Percentiles rank a stretch among this genome's conserved stretches.
These are phyloP conservation scores for Perccottus glenii DNA, from an alignment of 2,113 vertebrate species.

Conservation along the genomic window DNA sequence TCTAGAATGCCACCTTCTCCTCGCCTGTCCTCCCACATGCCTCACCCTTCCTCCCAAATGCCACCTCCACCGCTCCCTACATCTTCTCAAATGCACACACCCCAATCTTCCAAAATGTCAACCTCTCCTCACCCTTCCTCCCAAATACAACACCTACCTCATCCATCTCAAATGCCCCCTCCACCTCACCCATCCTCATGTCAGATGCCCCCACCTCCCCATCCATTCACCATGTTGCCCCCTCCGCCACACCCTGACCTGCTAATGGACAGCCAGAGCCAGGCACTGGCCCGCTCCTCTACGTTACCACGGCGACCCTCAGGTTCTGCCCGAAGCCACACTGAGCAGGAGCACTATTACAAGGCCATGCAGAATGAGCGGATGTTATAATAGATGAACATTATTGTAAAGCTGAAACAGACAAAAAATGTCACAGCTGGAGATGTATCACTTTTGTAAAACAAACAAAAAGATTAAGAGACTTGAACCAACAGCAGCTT, in stretches of 20 bases:
- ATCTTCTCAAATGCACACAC: constrained; percentile 14
- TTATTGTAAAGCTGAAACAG: constrained; percentile 19
- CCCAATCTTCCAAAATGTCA: constrained; percentile 1
- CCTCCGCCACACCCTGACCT: constrained; percentile 83
- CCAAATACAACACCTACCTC: constrained; percentile 33
- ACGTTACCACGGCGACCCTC: constrained; percentile 84
- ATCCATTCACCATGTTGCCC: constrained; percentile 64
- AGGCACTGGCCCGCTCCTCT: constrained; percentile 79
- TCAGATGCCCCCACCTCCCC: constrained; percentile 43
- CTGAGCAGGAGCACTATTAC: constrained; percentile 78
- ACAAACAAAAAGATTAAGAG: constrained; percentile 15
- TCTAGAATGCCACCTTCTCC: constrained; percentile 1
- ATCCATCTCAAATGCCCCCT: constrained; percentile 33
- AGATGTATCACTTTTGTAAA: constrained; percentile 33
- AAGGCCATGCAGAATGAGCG: constrained; percentile 75
- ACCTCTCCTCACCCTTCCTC: constrained; percentile 14
- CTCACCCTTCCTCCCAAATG: constrained; percentile 29
- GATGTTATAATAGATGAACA: constrained; percentile 62
- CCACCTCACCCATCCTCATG: constrained; percentile 37
- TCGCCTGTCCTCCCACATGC: constrained; percentile 30
- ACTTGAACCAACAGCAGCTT: constrained; percentile 17
- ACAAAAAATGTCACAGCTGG: constrained; percentile 19
- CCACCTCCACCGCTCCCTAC: constrained; percentile 37
- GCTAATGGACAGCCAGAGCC: constrained; percentile 76
- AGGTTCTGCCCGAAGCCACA: constrained; percentile 68